Percentiles rank a stretch among this genome's conserved stretches.
phyloP scores from a whole-genome alignment of 2,113 vertebrate genomes.

The Erythrocercus mccallii region DNA sequence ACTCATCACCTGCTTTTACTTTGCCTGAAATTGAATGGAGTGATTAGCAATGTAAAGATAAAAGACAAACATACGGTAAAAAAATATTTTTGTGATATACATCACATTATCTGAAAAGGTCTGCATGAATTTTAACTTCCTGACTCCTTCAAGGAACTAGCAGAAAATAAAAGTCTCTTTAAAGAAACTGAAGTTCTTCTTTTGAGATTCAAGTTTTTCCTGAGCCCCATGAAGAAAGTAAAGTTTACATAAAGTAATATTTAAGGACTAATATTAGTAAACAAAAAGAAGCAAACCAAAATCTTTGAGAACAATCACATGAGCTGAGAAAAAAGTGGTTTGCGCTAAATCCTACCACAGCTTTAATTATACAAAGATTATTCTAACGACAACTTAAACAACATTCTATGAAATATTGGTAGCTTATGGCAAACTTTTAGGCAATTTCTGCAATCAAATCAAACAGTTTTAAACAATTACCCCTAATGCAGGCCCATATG shows the following conservation, averaged over 20 bases:
- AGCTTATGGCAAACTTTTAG: not conserved
- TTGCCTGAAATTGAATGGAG: not conserved
- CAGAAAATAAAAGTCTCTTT: not conserved
- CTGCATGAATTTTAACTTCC: not conserved
- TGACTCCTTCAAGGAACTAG: not conserved
- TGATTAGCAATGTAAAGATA: not conserved
- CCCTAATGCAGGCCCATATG: fast-evolving
- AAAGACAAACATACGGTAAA: not conserved
- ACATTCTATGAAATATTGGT: not conserved
- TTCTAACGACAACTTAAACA: not conserved
- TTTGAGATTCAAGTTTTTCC: not conserved
- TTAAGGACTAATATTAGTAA: not conserved
- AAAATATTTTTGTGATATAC: not conserved
- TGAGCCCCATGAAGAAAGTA: not conserved
- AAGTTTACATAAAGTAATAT: not conserved
- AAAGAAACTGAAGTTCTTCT: not conserved
- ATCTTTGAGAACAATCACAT: not conserved
- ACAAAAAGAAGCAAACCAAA: not conserved
- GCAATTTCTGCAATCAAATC: not conserved
- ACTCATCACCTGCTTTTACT: not conserved
- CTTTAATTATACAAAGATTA: not conserved
- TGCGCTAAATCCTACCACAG: not conserved
- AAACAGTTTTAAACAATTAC: not conserved
- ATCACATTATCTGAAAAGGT: not conserved
- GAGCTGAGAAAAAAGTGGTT: not conserved